Base-by-base conservation (phyloP, 2,888 invertebrate genomes). In the Diaphora mendica region DNA sequence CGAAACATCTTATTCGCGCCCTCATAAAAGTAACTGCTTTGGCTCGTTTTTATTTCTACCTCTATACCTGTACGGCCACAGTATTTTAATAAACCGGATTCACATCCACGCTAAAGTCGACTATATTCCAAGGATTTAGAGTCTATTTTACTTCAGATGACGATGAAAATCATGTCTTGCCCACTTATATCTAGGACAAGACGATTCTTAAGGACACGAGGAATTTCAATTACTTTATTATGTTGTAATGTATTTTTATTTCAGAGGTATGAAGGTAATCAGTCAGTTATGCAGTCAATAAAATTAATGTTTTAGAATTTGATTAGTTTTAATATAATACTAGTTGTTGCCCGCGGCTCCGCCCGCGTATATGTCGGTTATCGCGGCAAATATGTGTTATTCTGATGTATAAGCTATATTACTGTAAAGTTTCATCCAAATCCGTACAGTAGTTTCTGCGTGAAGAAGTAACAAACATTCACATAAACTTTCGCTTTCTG, bases 1-100 rank as follows among this genome's bases (percentile, higher is more conserved):
- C 94, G 93, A 95, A 95, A 95, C 95, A 95, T 95, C 95, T 95
- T 95, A 95, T 95, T 95, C 95, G 94, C 95, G 95, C 95, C 94
- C 95, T 95, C 95, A 95, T 95, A 95, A 95, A 95, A 95, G 95
- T 95, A 95, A 95, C 95, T 95, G 94, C 94, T 94, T 94, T 92
- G 94, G 89, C 92, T 94, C 94, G 94, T 95, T 95, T 95, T 95
- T 95, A 95, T 95, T 94, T 95, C 94, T 92, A 91, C 93, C 91
- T 91, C 92, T 92, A 91, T 95, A 95, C 95, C 95, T 95, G 95
- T 92, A 94, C 94, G 93, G 94, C 93, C 94, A 91, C 94, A 94
- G 95, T 95, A 95, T 95, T 95, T 95, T 95, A 95, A 95, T 95
- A 95, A 95, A 95, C 94, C 91, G 82, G 82, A 88, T 78, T 68